phyloP scores from a whole-genome alignment of 2,888 invertebrate species.

The Heliconius aoede region DNA sequence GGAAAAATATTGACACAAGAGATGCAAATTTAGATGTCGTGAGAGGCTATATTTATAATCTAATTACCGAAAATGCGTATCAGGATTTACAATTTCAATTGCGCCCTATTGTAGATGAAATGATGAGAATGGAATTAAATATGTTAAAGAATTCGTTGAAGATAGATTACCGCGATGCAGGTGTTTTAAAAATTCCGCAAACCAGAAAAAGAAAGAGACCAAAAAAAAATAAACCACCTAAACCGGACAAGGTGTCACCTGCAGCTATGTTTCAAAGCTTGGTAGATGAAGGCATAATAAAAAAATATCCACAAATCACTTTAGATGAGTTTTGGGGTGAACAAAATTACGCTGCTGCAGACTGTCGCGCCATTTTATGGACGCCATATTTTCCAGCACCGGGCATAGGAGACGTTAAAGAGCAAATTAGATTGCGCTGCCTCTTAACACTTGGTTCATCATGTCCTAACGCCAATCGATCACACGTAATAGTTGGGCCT shows the following conservation, averaged over 20 bases:
- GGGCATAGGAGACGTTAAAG: constrained; percentile 85
- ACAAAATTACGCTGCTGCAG: constrained; percentile 84
- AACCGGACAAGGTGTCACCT: constrained; percentile 84
- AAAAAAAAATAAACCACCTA: constrained; percentile 78
- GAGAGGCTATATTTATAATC: constrained; percentile 85
- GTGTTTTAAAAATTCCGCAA: constrained; percentile 55
- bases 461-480: constrained; percentile 74
- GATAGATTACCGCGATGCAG: constrained; percentile 61
- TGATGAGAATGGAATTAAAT: constrained; percentile 84
- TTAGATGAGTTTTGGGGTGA: constrained; percentile 89
- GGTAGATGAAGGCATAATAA: constrained; percentile 87
- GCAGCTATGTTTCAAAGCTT: constrained; percentile 89
- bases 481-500: constrained; percentile 88
- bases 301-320: constrained; percentile 82
- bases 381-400: constrained; percentile 77
- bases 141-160: constrained; percentile 81
- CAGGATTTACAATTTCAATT: constrained; percentile 86
- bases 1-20: constrained; percentile 68
- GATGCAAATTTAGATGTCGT: constrained; percentile 82
- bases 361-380: constrained; percentile 72
- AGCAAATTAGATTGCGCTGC: constrained; percentile 85
- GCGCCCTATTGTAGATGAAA: constrained; percentile 87
- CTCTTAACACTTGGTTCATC: constrained; percentile 82
- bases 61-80: constrained; percentile 87
- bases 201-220: constrained; percentile 71